Percentiles rank a stretch among this genome's conserved stretches.
Conservation (phyloP, 2,888 invertebrate genomes). For the Tipula confusa region DNA sequence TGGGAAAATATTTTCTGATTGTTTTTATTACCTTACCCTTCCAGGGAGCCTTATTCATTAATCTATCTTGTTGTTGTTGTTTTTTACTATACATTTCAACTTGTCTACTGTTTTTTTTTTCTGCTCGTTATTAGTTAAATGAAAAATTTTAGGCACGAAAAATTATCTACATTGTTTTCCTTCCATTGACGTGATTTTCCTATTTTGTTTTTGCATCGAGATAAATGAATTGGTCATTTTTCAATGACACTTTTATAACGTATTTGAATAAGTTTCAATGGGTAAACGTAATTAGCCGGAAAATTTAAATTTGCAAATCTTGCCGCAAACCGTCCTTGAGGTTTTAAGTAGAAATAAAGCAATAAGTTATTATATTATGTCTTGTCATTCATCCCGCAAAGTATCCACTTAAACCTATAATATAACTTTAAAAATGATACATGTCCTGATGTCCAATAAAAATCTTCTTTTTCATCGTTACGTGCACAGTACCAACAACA, state of each 20-base stretch:
- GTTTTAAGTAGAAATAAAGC: not conserved
- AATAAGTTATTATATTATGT: not conserved
- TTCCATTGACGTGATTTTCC: not conserved
- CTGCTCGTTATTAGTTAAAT: not conserved
- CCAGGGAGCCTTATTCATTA: not conserved
- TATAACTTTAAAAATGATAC: not conserved
- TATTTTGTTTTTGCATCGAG: not conserved
- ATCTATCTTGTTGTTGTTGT: not conserved
- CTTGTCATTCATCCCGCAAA: not conserved
- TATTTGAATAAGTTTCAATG: too few relatives aligned
- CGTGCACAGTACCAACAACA: not conserved
- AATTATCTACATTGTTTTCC: not conserved
- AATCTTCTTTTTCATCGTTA: not conserved
- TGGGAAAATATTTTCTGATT: constrained; percentile 9
- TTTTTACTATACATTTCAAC: not conserved
- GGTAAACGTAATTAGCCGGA: not conserved
- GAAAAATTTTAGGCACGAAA: not conserved
- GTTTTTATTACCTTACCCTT: constrained; percentile 3
- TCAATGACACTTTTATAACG: not conserved
- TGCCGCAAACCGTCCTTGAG: not conserved
- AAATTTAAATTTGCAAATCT: not conserved
- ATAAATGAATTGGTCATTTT: not conserved
- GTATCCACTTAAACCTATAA: not conserved
- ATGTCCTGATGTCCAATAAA: not conserved
- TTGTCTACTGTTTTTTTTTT: not conserved